A percentile compares a stretch with the other conserved stretches of the same genome.
These are phyloP conservation scores for Pseudoatta argentina DNA, from an alignment of 1,140 invertebrate genomes.

Conservation along the genomic window DNA sequence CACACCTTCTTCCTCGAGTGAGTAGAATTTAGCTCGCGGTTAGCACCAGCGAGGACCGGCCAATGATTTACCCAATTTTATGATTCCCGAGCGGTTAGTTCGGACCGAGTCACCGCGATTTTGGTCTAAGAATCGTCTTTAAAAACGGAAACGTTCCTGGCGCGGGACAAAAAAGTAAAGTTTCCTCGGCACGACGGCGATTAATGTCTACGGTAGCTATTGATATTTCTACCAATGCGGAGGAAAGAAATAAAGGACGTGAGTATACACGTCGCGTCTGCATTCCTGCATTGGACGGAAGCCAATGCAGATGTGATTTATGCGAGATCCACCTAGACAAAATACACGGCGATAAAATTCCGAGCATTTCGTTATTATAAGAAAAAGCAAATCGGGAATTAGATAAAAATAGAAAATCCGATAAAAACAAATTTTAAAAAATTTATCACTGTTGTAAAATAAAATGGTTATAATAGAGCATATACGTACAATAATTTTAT, in stretches of 20 bases:
- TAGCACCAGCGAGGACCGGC: slow-evolving; percentile 33
- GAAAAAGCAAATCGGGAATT: background rate
- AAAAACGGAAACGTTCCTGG: slow-evolving; percentile 32
- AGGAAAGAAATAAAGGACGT: slow-evolving; percentile 24
- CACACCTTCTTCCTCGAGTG: slow-evolving; percentile 55
- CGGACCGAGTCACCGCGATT: slow-evolving; percentile 54
- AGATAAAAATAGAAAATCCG: background rate
- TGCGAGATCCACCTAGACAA: background rate
- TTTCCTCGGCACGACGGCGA: slow-evolving; percentile 71
- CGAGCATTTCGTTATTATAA: background rate
- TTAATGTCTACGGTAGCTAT: slow-evolving; percentile 75
- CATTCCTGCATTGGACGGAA: slow-evolving; percentile 53
- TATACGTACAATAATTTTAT: background rate
- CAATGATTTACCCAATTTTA: slow-evolving; percentile 77
- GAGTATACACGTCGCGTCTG: slow-evolving; percentile 18
- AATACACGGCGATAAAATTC: slow-evolving; percentile 30
- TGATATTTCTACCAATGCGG: slow-evolving; percentile 51
- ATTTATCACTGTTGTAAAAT: background rate
- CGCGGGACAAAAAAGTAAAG: slow-evolving; percentile 48
- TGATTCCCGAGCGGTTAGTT: slow-evolving; percentile 76
- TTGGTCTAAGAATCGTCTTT: slow-evolving; percentile 57
- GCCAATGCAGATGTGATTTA: slow-evolving; percentile 40
- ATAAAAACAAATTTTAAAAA: background rate
- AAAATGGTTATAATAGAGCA: background rate
- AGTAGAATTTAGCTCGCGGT: slow-evolving; percentile 64